A percentile compares a stretch with the other conserved stretches of the same genome.
Conservation (phyloP, 2,797 vertebrate genomes). For the Xenentodon cancila region DNA sequence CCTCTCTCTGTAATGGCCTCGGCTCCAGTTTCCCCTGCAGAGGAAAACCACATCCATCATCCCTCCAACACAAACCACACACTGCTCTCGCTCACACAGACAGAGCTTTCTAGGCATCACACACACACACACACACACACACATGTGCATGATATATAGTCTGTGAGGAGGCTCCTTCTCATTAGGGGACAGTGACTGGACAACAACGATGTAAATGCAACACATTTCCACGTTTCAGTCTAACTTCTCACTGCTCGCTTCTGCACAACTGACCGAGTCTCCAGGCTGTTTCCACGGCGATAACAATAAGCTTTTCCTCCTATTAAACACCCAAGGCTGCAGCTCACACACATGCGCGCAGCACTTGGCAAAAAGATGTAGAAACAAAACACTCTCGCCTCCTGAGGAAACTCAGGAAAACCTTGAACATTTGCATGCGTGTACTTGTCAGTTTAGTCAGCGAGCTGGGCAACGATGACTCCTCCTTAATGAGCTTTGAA, state of each 20-base stretch:
- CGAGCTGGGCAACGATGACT: background rate
- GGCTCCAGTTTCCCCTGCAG: slow-evolving; percentile 66
- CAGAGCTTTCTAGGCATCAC: background rate
- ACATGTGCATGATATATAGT: slow-evolving; percentile 37
- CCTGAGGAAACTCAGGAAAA: slow-evolving; percentile 20
- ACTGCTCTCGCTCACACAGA: slow-evolving; percentile 39
- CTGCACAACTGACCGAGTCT: slow-evolving; percentile 22
- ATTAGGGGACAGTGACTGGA: slow-evolving; percentile 33
- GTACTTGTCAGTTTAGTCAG: background rate
- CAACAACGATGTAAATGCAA: background rate
- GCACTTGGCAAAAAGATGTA: slow-evolving; percentile 4
- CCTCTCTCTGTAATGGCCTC: slow-evolving; percentile 47
- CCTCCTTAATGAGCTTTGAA: background rate
- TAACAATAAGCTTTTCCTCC: slow-evolving; percentile 62
- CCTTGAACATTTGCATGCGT: slow-evolving; percentile 8
- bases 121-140: background rate
- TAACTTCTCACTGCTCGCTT: slow-evolving; percentile 17
- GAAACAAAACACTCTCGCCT: slow-evolving; percentile 14
- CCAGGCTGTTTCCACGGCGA: slow-evolving; percentile 32
- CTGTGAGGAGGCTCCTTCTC: slow-evolving; percentile 40
- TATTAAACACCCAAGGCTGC: slow-evolving; percentile 42
- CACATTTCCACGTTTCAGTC: background rate
- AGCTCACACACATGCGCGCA: background rate
- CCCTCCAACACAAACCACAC: slow-evolving; percentile 63
- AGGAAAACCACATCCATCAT: slow-evolving; percentile 77